Base-by-base conservation (phyloP, 23 tunicate species). In the Ciona savignyi region DNA sequence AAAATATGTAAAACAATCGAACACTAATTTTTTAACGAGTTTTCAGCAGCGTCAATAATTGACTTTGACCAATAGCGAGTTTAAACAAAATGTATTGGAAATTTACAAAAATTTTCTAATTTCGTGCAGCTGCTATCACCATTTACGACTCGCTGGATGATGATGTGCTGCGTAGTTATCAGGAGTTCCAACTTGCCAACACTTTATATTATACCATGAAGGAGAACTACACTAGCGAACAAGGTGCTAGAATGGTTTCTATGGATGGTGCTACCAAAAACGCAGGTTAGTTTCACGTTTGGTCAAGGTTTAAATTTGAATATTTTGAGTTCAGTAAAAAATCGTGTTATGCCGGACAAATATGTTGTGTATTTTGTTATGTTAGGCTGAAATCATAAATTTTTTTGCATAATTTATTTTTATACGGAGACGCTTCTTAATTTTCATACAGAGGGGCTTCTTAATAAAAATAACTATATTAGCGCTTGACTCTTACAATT, bases 181-280 rank as follows among this genome's bases (percentile, higher is more conserved):
- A 94, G 49, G 99, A 94, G 35, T 94, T 87, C 60, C 95, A 94
- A 33, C 71, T 94, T 56, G 94, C 94, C 69, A 88, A 88, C 69
- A 82, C 94, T 2, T 62, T 94, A 23, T 94, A 81, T 69, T 88
- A 88, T 70, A 86, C 94, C 1, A 79, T 94, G 87, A 94, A 94
- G 78, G 99, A 94, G 64, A 94, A 94, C 80, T 94, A 94, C 70
- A 94, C 94, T 64, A 79, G 89, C 65, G 99, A 94, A 62, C 99
- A 94, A 56, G 99, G 99, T 20, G 95, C 95, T 1, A 88, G 99
- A 73, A 94, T 94, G 99, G 86, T 94, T 20, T 88, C 97, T 65
- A 94, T 94, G 99, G 99, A 94, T 49, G 99, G 99, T 34, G 99
- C 99, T 62, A 71, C 99, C 1, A 94, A 94, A 90, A 94, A 94